phyloP scores from a whole-genome alignment of 2,797 vertebrate species.

The Pygocentrus nattereri region DNA sequence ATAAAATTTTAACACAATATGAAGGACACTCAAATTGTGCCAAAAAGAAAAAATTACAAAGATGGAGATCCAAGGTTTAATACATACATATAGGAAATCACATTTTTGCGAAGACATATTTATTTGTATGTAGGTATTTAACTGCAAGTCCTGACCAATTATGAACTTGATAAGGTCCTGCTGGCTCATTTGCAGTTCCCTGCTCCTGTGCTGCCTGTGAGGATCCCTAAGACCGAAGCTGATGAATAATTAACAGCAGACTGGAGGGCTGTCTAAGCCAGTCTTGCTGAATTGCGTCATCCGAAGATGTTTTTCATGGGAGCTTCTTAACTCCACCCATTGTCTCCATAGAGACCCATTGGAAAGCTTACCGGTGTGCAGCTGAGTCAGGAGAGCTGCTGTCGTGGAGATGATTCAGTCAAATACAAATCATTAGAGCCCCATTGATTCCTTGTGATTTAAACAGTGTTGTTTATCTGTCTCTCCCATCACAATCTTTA shows the following conservation, averaged over 20 bases:
- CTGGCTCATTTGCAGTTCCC: conserved; percentile 2
- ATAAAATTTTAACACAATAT: too few species aligned
- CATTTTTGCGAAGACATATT: too few species aligned
- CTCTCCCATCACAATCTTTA: too few species aligned
- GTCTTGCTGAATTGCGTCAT: conserved; percentile 22
- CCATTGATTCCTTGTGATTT: too few species aligned
- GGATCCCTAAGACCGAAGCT: conserved; percentile 60
- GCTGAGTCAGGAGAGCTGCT: neutral
- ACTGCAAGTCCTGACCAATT: neutral
- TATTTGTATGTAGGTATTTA: neutral
- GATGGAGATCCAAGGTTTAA: too few species aligned
- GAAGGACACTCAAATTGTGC: too few species aligned
- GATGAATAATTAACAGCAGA: conserved; percentile 75
- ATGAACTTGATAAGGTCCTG: conserved; percentile 5
- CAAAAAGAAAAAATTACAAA: too few species aligned
- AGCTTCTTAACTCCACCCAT: conserved; percentile 15
- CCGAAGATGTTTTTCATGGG: conserved; percentile 1
- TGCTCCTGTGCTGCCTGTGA: conserved; percentile 1
- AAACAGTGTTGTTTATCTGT: too few species aligned
- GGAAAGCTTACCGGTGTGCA: neutral
- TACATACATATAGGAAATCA: too few species aligned
- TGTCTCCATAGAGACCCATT: conserved; percentile 41
- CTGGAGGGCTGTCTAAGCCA: conserved; percentile 67
- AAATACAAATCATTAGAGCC: too few species aligned
- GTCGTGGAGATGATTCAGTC: too few species aligned